Percentiles rank a stretch among this genome's conserved stretches.
phyloP scores from a whole-genome alignment of 2,888 invertebrate genomes.

The Cerceris ruficornis region DNA sequence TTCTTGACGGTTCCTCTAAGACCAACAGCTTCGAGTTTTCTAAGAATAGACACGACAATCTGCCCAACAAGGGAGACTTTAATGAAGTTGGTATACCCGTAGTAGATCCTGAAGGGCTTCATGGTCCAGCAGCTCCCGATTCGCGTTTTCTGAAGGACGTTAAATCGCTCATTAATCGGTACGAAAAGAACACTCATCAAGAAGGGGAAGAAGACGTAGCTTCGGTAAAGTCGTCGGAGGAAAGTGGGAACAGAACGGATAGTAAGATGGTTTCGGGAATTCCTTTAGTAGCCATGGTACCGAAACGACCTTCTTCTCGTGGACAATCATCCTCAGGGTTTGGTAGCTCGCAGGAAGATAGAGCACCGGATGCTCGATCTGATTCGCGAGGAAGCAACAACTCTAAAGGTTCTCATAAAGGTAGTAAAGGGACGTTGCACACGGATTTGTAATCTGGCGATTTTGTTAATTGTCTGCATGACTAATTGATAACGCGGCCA shows the following conservation, averaged over 20 bases:
- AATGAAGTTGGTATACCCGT: slow-evolving; percentile 79
- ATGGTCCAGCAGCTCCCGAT: neutral
- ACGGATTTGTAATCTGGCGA: slow-evolving; percentile 69
- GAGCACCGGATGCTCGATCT: slow-evolving; percentile 2
- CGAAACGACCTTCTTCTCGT: slow-evolving; percentile 68
- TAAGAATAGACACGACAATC: slow-evolving; percentile 44
- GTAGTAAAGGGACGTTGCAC: slow-evolving; percentile 56
- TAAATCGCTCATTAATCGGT: slow-evolving; percentile 56
- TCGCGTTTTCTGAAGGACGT: slow-evolving; percentile 45
- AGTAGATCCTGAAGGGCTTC: slow-evolving; percentile 47
- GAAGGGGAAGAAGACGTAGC: slow-evolving; percentile 44
- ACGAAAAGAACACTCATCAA: slow-evolving; percentile 54
- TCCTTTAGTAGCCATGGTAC: slow-evolving; percentile 58
- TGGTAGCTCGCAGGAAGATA: slow-evolving; percentile 70
- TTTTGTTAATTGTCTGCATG: neutral
- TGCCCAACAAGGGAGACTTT: slow-evolving; percentile 71
- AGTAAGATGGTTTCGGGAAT: slow-evolving; percentile 53
- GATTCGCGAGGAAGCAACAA: slow-evolving; percentile 46
- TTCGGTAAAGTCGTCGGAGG: slow-evolving; percentile 55
- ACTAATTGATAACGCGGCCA: neutral
- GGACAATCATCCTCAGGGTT: slow-evolving; percentile 74
- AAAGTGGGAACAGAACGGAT: slow-evolving; percentile 50
- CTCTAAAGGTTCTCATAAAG: slow-evolving; percentile 47
- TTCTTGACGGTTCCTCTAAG: slow-evolving; percentile 62
- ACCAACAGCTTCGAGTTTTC: slow-evolving; percentile 69